Conservation (phyloP, 2,113 vertebrate species). For the Mormoops blainvillei region DNA sequence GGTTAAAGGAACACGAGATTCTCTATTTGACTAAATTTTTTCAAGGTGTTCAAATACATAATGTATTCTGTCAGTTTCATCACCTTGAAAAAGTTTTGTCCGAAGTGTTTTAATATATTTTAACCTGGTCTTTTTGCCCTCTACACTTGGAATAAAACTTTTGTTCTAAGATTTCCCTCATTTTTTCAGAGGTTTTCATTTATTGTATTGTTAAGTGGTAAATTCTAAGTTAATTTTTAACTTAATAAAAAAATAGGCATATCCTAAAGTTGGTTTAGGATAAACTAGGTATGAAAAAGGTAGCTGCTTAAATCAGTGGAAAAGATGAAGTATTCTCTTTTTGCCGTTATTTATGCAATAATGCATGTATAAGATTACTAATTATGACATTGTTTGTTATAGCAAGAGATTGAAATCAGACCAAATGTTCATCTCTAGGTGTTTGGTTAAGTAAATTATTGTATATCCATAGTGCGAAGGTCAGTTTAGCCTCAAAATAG, state of each 20-base stretch:
- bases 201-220: neutral
- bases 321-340: neutral
- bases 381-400: neutral
- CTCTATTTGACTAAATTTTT: neutral
- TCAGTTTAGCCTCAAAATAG: neutral
- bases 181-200: neutral
- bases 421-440: neutral
- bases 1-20: neutral
- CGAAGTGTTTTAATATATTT: neutral
- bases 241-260: neutral
- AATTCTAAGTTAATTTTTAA: neutral
- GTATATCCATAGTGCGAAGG: neutral
- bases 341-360: neutral
- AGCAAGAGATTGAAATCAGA: constrained; percentile 7
- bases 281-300: neutral
- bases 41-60: neutral
- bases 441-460: neutral
- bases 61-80: neutral
- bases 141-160: neutral
- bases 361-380: neutral
- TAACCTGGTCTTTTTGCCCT: neutral
- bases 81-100: neutral
- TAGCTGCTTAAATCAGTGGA: neutral
- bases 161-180: neutral
- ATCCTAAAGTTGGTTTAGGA: neutral